A percentile compares a stretch with the other conserved stretches of the same genome.
Conservation (phyloP, 2,888 invertebrate species). For the Acanthosepion esculentum region DNA sequence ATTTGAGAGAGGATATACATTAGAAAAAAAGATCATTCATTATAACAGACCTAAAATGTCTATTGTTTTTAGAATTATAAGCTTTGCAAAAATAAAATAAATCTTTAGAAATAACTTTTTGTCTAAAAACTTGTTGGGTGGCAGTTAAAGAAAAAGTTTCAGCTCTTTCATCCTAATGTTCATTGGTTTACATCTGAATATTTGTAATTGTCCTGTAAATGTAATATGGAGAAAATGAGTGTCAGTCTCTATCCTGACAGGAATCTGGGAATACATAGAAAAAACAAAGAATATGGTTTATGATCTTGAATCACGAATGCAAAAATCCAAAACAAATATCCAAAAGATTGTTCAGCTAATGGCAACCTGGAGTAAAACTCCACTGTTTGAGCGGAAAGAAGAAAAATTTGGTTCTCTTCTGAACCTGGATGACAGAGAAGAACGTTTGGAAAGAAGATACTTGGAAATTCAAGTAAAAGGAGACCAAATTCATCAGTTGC, state of each 20-base stretch:
- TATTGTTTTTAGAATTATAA: too few relatives aligned
- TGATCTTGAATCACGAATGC: conserved; percentile 86
- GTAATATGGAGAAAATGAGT: not conserved
- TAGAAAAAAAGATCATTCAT: too few relatives aligned
- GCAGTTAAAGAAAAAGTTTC: too few relatives aligned
- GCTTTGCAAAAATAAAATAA: too few relatives aligned
- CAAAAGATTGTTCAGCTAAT: conserved; percentile 86
- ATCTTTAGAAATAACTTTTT: too few relatives aligned
- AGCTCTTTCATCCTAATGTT: not conserved
- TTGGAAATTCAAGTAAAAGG: conserved; percentile 84
- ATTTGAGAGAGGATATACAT: too few relatives aligned
- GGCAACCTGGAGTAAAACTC: conserved; percentile 86
- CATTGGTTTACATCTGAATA: not conserved
- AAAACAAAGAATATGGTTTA: conserved; percentile 86
- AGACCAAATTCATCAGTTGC: conserved; percentile 82
- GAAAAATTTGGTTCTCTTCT: conserved; percentile 88
- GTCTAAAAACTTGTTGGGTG: too few relatives aligned
- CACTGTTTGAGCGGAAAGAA: conserved; percentile 92
- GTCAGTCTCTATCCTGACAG: conserved; percentile 75
- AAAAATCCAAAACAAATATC: conserved; percentile 88
- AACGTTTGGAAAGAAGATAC: conserved; percentile 86
- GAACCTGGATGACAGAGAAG: conserved; percentile 86
- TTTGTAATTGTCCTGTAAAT: not conserved
- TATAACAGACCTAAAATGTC: too few relatives aligned
- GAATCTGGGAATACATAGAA: conserved; percentile 87